Base-by-base conservation (phyloP, 2,113 vertebrate species). In the Monopterus albus region DNA sequence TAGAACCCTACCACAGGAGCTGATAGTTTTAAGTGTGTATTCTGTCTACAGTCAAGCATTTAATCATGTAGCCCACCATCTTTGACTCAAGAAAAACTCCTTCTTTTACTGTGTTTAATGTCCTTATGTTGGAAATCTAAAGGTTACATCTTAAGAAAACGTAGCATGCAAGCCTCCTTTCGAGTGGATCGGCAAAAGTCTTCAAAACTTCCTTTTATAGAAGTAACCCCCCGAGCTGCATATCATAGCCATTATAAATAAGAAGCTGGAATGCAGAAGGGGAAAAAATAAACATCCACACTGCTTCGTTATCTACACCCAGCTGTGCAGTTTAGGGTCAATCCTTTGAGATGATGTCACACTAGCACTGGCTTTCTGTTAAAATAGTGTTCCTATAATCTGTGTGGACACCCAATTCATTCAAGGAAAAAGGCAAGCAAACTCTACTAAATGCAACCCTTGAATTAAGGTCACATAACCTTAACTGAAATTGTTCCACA, bases 191-290 rank as follows among this genome's bases (percentile, higher is more conserved):
- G 40, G 68, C 70, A 81, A 79, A 88, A 83, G 62, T 79, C 72
- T 73, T 74, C 79, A 72, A 67, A 31, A 89, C 83, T 89, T 91
- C 87, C 91, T 91, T 91, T 87, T 91, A 91, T 88, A 90, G 90
- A 89, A 91, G 86, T 78, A 80, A 82, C 82, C 83, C 85, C 83
- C 78, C 12, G 58, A 79, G 77, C 72, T 78, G 62, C 70, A 89
- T 82, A 84, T 87, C 71, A 78, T 49, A 43, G 87, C 85, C 82
- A 89, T 90, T 90, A 88, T 79, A 84, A 92, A 88, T 86, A 88
- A 89, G 87, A 86, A 78, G 59, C 74, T 84, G 86, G 87, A 91
- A 91, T 90, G 89, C 84, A 83, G 75, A 61, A 83, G 69, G 81
- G 78, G 51, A 80, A 86, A 87, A 88, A 86, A 85, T 81, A 91